A percentile compares a stretch with the other conserved stretches of the same genome.
These are phyloP conservation scores for Halictus quadricinctus DNA, from an alignment of 2,888 invertebrate genomes.

Conservation along the genomic window DNA sequence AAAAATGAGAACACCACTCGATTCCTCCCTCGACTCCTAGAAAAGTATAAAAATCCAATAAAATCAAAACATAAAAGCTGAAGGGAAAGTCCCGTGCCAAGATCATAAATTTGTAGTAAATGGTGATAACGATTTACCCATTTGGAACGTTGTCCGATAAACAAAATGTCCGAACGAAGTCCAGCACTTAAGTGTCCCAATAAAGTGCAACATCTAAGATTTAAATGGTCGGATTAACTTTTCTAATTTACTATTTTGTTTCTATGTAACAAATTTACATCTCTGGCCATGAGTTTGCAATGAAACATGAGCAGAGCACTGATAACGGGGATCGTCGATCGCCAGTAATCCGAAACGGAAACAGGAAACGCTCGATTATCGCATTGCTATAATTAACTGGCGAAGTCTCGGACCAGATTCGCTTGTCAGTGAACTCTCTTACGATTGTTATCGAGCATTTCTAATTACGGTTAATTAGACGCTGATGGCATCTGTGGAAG, in stretches of 20 bases:
- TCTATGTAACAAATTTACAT: background rate
- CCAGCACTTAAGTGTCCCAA: background rate
- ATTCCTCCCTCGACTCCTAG: background rate
- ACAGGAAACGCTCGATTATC: conserved; percentile 1
- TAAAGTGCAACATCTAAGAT: background rate
- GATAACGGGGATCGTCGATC: background rate
- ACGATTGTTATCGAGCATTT: background rate
- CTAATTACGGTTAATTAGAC: conserved; percentile 12
- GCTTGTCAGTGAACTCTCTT: background rate
- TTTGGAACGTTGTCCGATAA: background rate
- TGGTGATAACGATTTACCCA: background rate
- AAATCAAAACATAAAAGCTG: background rate
- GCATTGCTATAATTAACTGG: background rate
- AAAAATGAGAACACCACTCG: too few relatives aligned
- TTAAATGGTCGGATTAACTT: background rate
- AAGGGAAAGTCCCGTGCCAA: background rate
- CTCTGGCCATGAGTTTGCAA: background rate
- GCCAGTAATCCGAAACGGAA: background rate
- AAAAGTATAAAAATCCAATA: background rate
- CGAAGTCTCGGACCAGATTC: background rate
- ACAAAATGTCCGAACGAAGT: background rate
- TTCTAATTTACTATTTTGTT: background rate
- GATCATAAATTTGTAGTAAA: background rate
- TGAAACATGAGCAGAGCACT: background rate
- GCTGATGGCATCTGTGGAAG: background rate